phyloP scores from a whole-genome alignment of 2,888 invertebrate species.

The Noctua janthe region DNA sequence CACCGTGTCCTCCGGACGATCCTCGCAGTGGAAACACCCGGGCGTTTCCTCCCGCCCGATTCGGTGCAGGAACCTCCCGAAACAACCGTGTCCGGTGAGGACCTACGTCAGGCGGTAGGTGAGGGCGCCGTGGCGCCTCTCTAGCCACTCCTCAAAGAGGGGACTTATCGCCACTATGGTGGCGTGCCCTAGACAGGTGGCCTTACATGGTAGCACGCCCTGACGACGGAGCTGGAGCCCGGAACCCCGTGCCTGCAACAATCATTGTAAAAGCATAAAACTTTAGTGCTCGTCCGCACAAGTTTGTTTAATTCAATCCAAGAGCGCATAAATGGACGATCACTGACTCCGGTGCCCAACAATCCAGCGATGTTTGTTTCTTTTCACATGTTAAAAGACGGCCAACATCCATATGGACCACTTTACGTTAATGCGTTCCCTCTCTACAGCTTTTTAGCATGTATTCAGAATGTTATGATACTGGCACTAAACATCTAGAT shows the following conservation, averaged over 20 bases:
- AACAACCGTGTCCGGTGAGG: too few relatives aligned
- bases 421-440: conserved; percentile 61
- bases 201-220: conserved; percentile 43
- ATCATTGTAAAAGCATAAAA: conserved; percentile 56
- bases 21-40: too few relatives aligned
- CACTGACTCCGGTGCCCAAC: conserved; percentile 43
- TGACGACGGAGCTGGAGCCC: conserved; percentile 5
- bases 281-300: conserved; percentile 51
- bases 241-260: neutral
- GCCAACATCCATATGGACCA: conserved; percentile 61
- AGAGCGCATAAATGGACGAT: conserved; percentile 44
- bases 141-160: too few relatives aligned
- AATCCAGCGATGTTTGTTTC: conserved; percentile 52
- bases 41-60: too few relatives aligned
- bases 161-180: too few relatives aligned
- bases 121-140: too few relatives aligned
- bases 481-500: conserved; percentile 44
- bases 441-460: conserved; percentile 57
- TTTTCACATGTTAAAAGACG: conserved; percentile 57
- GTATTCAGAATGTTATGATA: conserved; percentile 60
- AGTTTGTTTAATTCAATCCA: conserved; percentile 58
- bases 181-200: conserved; percentile 39
- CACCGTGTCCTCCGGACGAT: too few relatives aligned
- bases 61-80: too few relatives aligned
- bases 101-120: too few relatives aligned